phyloP scores from a whole-genome alignment of 1,140 invertebrate species.

The Halesus radiatus region DNA sequence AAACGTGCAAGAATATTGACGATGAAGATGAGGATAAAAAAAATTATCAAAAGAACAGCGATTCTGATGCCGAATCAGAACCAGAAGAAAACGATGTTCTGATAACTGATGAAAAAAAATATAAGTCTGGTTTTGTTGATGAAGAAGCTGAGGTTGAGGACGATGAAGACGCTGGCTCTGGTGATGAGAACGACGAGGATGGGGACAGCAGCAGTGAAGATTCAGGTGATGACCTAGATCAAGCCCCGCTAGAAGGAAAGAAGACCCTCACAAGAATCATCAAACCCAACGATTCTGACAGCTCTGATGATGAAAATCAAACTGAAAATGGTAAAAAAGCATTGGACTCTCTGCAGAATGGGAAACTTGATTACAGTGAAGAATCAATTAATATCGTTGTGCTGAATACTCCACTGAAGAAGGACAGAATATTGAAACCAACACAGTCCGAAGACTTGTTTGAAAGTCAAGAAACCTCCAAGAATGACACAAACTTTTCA shows the following conservation, averaged over 20 bases:
- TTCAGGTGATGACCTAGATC: constrained; percentile 61
- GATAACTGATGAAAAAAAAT: constrained; percentile 58
- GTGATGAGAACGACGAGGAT: constrained; percentile 58
- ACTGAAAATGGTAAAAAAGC: constrained; percentile 55
- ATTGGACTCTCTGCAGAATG: constrained; percentile 21
- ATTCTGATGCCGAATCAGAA: constrained; percentile 57
- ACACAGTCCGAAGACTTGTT: constrained; percentile 42
- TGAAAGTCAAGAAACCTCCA: constrained; percentile 33
- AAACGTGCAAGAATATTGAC: constrained; percentile 44
- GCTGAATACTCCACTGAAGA: constrained; percentile 43
- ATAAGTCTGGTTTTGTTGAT: constrained; percentile 60
- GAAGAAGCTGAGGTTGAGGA: constrained; percentile 66
- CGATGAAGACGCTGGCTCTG: constrained; percentile 60
- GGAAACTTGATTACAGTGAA: not conserved
- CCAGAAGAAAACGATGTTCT: constrained; percentile 63
- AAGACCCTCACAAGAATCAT: constrained; percentile 58
- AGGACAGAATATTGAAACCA: constrained; percentile 15
- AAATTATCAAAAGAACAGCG: constrained; percentile 43
- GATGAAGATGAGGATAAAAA: constrained; percentile 34
- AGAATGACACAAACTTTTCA: constrained; percentile 46
- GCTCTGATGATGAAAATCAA: constrained; percentile 53
- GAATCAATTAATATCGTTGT: not conserved
- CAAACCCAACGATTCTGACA: constrained; percentile 54
- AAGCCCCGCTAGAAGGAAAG: constrained; percentile 56
- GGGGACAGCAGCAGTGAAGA: constrained; percentile 62